Evolutionary conservation across 2,888 invertebrate species (phyloP).

Genomic region (Morpho deidamia): DNA sequence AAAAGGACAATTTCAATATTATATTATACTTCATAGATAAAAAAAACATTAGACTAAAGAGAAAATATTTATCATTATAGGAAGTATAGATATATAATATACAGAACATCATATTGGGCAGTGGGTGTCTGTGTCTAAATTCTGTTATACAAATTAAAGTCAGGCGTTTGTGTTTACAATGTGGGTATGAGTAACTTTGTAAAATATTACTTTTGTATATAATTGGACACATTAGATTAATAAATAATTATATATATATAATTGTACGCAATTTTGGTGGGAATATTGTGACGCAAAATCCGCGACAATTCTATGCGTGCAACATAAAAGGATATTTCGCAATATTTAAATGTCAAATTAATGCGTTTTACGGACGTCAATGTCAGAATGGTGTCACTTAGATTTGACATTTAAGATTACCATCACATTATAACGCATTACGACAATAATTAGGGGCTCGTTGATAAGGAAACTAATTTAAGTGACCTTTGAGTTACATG

Average conservation of each 20-base stretch:
- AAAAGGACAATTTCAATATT: too few relatives aligned
- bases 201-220: too few relatives aligned
- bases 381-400: constrained; percentile 15
- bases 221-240: neutral
- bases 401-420: constrained; percentile 14
- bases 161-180: too few relatives aligned
- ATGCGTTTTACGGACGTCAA: constrained; percentile 6
- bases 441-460: constrained; percentile 6
- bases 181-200: too few relatives aligned
- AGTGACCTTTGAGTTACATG: constrained; percentile 2
- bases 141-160: too few relatives aligned
- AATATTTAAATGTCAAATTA: constrained; percentile 8
- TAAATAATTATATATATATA: neutral
- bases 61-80: too few relatives aligned
- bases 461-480: constrained; percentile 13
- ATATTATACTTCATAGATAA: too few relatives aligned
- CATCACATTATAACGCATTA: constrained; percentile 12
- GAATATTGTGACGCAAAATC: neutral
- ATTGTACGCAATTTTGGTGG: neutral
- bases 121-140: too few relatives aligned
- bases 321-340: neutral
- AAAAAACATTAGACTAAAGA: too few relatives aligned
- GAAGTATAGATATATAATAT: too few relatives aligned
- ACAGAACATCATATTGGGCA: too few relatives aligned
- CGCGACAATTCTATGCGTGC: neutral